Base-by-base conservation (phyloP, 2,888 invertebrate genomes). In the Cinara cedri region DNA sequence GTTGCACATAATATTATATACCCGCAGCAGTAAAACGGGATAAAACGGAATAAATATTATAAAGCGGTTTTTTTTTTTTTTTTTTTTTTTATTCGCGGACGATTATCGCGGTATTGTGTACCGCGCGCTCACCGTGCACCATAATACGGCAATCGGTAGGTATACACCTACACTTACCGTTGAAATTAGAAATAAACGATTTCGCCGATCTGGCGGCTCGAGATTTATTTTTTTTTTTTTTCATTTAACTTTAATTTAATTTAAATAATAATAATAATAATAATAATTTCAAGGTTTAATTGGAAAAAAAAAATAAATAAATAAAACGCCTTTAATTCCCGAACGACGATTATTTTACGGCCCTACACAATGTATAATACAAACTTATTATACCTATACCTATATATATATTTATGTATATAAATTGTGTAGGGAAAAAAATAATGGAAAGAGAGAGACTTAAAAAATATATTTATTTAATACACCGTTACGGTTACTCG, bases 31-130 rank as follows among this genome's bases (percentile, higher is more conserved):
- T 44, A n/a, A 46, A 72, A 46, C 24, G 55, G 42, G 54, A 42
- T n/a, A n/a, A n/a, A n/a, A n/a, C n/a, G n/a, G n/a, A n/a, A n/a
- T n/a, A n/a, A n/a, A n/a, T 34, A 49, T 34, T 49, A 34, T 34
- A 60, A 72, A 72, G n/a, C 60, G 26, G 49, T 60, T 72, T 6
- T 60, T 19, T 19, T 72, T 60, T 26, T 9, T 46, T 72, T n/a
- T n/a, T n/a, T n/a, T n/a, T n/a, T n/a, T n/a, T n/a, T n/a, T n/a
- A n/a, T n/a, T n/a, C n/a, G n/a, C n/a, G n/a, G n/a, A n/a, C n/a
- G n/a, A n/a, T n/a, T n/a, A n/a, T n/a, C n/a, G n/a, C n/a, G n/a
- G n/a, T n/a, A n/a, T n/a, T n/a, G n/a, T n/a, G n/a, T n/a, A n/a
- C n/a, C n/a, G n/a, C n/a, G n/a, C n/a, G n/a, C n/a, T n/a, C n/a